Evolutionary conservation across 2,113 vertebrate genomes (phyloP), one percentile per base, ranked within the genome.

Genomic region (Gnathonemus echidnorhynchus): DNA sequence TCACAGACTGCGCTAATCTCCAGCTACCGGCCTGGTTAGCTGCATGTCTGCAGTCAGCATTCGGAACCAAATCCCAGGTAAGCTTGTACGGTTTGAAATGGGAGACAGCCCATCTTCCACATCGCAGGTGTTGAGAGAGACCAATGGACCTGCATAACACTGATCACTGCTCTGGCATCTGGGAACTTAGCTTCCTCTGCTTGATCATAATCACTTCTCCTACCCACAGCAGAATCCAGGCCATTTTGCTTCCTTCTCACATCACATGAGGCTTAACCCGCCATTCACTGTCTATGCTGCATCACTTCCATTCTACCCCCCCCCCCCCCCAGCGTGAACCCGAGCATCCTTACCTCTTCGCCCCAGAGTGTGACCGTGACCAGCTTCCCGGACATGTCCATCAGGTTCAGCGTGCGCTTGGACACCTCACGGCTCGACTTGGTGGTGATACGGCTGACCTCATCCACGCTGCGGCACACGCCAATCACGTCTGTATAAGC

Each of bases 291-390:
- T 19, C n/a, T 52, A 53, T 27, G 27, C 74, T 17, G 3, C 74
- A 77, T 42, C 31, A 62, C 31, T 6, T 9, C 27, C n/a, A 31
- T 10, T 42, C 19, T 62, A 1, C 8, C 31, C 6, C 2, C 15
- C 1, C 80, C 80, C 6, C 45, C 8, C 0, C 21, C 0, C 3
- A 0, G 24, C 13, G 0, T 0, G 13, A 48, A 42, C 17, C 42
- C 5, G 0, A 8, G 86, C 10, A 87, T 39, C 91, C 95, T 93
- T 94, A 99, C 98, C 90, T 99, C 98, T 7, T 96, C 96, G 91
- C 98, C 98, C 98, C 98, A 99, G 49, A 99, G 94, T 0, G 98
- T 98, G 52, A 97, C 93, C 0, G 96, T 94, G 94, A 99, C 97
- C 94, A 97, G 62, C 91, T 97, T 98, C 91, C 97, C 98, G 0